phyloP scores from a whole-genome alignment of 2,888 invertebrate species.

The Hesperia comma region DNA sequence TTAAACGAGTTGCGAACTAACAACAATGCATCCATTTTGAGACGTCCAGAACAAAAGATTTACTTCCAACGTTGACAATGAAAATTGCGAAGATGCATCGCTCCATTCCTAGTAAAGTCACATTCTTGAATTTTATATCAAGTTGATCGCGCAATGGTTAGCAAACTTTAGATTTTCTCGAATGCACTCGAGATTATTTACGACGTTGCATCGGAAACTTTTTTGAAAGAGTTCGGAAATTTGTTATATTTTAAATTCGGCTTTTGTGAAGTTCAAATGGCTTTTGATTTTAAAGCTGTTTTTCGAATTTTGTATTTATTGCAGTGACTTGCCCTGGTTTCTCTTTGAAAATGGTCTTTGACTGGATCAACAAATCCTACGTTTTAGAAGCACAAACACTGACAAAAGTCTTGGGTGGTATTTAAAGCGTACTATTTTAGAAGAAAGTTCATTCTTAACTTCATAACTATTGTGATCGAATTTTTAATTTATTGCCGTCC shows the following conservation, averaged over 20 bases:
- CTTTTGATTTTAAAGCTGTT: not conserved
- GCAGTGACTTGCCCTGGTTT: not conserved
- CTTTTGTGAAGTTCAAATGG: conserved; percentile 12
- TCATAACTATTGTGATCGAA: too few relatives aligned
- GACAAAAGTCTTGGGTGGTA: too few relatives aligned
- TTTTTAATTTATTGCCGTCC: too few relatives aligned
- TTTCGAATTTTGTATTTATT: not conserved
- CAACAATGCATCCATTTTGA: conserved; percentile 23
- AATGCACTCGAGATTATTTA: not conserved
- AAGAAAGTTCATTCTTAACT: too few relatives aligned
- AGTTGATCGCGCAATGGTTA: not conserved
- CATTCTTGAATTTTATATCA: too few relatives aligned
- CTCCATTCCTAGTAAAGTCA: conserved; percentile 1
- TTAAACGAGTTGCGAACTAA: conserved; percentile 29
- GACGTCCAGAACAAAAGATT: conserved; percentile 24
- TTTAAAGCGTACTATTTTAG: too few relatives aligned
- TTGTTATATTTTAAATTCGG: conserved; percentile 14
- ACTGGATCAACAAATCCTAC: not conserved
- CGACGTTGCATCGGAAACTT: conserved; percentile 9
- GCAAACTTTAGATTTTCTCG: not conserved
- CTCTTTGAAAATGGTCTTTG: not conserved
- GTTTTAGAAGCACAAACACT: too few relatives aligned
- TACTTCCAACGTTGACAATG: not conserved
- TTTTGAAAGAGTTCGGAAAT: conserved; percentile 10
- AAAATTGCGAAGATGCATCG: conserved; percentile 1